Base-by-base conservation (phyloP, 2,113 vertebrate genomes). In the Dipodomys ordii region DNA sequence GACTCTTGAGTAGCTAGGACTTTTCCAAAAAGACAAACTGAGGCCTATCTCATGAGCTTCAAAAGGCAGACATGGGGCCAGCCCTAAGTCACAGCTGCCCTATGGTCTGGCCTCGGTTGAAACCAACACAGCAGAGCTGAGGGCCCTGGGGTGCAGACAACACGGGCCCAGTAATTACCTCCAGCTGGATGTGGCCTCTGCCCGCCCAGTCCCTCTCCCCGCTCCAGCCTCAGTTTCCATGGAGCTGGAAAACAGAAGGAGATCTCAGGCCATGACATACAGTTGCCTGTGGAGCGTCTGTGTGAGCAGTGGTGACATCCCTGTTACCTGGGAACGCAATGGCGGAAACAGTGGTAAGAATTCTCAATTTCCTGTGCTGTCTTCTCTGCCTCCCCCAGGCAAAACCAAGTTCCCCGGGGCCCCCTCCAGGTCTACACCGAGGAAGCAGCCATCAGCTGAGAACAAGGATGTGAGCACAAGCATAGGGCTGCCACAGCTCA, bases 311-410 rank as follows among this genome's bases (percentile, higher is more conserved):
- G 28, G 44, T 27, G 83, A 72, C 85, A 80, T 23, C 39, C 39
- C 3, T 57, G 7, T 69, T 88, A 80, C 27, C 39, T 0, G 3
- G 57, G 80, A 57, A 71, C 92, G 76, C 74, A 74, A 88, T 23
- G 68, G 74, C 83, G 80, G 93, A 0, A 0, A 90, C 87, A 87
- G 65, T 4, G 35, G 39, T 77, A 89, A n/a, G 72, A 74, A 71
- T 22, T 91, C 68, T 32, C n/a, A 28, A 46, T 27, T 53, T 28
- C 32, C 87, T 92, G 35, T n/a, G 72, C 35, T 19, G 10, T 92
- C 83, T 95, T 25, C 67, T 32, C 77, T 84, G 79, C 72, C 80
- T 89, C 93, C 90, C 84, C 78, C 30, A 94, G 91, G 96, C 94
- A 73, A 91, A 83, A 25, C 32, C 76, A 35, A 25, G 84, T 49